A percentile compares a stretch with the other conserved stretches of the same genome.
Evolutionary conservation across 2,113 vertebrate genomes (phyloP).

Genomic region (Phalacrocorax aristotelis): DNA sequence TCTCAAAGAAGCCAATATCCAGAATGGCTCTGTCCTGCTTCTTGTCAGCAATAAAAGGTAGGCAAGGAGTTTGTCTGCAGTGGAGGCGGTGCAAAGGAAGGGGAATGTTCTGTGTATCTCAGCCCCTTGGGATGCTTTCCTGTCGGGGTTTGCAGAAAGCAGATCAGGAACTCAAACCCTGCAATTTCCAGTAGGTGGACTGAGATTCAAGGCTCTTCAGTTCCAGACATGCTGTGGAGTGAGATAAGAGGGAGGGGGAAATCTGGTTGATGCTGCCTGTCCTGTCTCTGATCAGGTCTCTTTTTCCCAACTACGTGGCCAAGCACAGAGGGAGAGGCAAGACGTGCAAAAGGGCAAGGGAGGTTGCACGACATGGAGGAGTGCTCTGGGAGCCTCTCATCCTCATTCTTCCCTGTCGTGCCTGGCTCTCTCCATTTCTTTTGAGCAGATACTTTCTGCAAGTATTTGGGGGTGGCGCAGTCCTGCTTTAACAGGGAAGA

Average conservation of each 20-base stretch:
- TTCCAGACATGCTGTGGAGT: background rate
- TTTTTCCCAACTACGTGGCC: background rate
- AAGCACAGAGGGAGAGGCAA: background rate
- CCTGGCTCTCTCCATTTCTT: background rate
- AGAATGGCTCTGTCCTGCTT: slow-evolving; percentile 78
- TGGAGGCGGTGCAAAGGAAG: background rate
- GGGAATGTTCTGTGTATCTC: background rate
- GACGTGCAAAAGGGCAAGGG: background rate
- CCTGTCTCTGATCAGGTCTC: background rate
- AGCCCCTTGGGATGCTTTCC: background rate
- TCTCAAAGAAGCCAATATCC: slow-evolving; percentile 76
- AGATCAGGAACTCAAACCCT: background rate
- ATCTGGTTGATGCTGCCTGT: background rate
- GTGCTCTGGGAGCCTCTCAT: background rate
- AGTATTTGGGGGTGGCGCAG: background rate
- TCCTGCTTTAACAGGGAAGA: background rate
- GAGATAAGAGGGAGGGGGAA: background rate
- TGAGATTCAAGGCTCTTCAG: background rate
- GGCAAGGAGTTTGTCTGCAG: background rate
- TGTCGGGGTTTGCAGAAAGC: background rate
- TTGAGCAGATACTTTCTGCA: background rate
- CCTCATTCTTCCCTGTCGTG: background rate
- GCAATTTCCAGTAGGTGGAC: background rate
- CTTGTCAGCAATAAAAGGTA: slow-evolving; percentile 74
- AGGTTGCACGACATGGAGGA: background rate